Evolutionary conservation across 2,888 invertebrate species (phyloP).

Genomic region (Tetragonula carbonaria): DNA sequence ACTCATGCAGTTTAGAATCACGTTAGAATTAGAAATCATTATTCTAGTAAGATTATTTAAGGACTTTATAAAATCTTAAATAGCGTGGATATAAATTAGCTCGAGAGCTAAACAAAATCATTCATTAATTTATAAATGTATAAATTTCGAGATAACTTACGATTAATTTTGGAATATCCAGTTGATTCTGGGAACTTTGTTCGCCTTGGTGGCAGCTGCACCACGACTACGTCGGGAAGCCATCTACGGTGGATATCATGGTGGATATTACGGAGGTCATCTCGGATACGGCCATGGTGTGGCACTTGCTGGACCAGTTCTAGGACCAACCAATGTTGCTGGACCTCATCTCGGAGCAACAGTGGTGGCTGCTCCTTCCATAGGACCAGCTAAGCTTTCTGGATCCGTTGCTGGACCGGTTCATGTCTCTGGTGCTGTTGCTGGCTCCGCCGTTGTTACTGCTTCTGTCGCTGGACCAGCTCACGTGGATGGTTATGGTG

Average conservation of each 20-base stretch:
- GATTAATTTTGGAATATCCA: conserved; percentile 52
- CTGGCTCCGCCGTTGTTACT: conserved; percentile 79
- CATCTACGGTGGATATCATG: conserved; percentile 64
- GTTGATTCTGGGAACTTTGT: conserved; percentile 76
- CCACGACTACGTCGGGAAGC: conserved; percentile 75
- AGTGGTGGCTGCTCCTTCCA: conserved; percentile 77
- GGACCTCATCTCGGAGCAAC: conserved; percentile 79
- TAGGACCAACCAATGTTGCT: conserved; percentile 75
- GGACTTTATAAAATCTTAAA: neutral
- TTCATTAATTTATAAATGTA: neutral
- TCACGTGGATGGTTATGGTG: conserved; percentile 77
- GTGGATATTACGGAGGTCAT: conserved; percentile 67
- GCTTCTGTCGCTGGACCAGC: conserved; percentile 80
- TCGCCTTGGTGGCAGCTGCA: conserved; percentile 70
- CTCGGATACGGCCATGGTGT: conserved; percentile 75
- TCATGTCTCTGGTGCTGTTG: conserved; percentile 81
- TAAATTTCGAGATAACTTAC: conserved; percentile 34
- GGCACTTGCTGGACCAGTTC: conserved; percentile 77
- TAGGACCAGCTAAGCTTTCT: conserved; percentile 79
- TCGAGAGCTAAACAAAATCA: neutral
- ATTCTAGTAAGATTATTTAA: neutral
- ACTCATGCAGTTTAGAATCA: neutral
- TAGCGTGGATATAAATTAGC: neutral
- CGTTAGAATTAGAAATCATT: neutral
- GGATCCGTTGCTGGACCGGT: conserved; percentile 80